Percentiles rank a stretch among this genome's conserved stretches.
These are phyloP conservation scores for Crambe crambe DNA, from an alignment of 37 sponge, comb jelly and placozoan genomes.

Conservation along the genomic window DNA sequence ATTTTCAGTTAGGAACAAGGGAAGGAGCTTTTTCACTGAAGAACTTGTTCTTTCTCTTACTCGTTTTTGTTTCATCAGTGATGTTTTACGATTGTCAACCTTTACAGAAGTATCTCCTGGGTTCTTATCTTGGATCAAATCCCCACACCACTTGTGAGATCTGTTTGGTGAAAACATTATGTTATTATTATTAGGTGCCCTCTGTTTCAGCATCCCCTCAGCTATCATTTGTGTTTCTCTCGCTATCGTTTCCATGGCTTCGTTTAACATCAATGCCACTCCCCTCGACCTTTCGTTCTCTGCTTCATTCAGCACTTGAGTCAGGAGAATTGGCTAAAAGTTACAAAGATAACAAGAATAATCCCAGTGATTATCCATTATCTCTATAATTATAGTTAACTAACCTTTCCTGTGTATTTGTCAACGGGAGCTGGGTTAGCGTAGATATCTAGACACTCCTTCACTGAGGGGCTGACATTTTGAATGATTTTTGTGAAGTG, in stretches of 20 bases:
- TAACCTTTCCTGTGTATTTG: conserved; percentile 47
- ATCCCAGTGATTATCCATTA: too few species aligned
- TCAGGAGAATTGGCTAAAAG: not conserved
- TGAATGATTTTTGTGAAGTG: not conserved
- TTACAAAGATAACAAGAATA: too few species aligned
- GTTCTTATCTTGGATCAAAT: not conserved
- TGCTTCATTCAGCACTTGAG: not conserved
- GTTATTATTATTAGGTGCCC: conserved; percentile 6
- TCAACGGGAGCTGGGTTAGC: conserved; percentile 25
- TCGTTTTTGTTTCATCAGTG: not conserved
- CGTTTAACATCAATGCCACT: not conserved
- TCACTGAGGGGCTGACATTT: conserved; percentile 47
- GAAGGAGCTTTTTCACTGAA: not conserved
- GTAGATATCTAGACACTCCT: conserved; percentile 45
- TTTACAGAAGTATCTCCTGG: not conserved
- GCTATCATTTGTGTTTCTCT: conserved; percentile 12
- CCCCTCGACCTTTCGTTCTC: not conserved
- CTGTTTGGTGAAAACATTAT: too few species aligned
- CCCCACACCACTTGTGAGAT: too few species aligned
- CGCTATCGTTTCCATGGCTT: not conserved
- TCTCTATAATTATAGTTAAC: too few species aligned
- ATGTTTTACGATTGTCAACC: not conserved
- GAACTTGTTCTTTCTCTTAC: not conserved
- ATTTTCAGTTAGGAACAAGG: not conserved
- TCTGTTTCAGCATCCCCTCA: not conserved